These are phyloP conservation scores for Pseudochaenichthys georgianus DNA, from an alignment of 2,797 vertebrate genomes.

Conservation along the genomic window DNA sequence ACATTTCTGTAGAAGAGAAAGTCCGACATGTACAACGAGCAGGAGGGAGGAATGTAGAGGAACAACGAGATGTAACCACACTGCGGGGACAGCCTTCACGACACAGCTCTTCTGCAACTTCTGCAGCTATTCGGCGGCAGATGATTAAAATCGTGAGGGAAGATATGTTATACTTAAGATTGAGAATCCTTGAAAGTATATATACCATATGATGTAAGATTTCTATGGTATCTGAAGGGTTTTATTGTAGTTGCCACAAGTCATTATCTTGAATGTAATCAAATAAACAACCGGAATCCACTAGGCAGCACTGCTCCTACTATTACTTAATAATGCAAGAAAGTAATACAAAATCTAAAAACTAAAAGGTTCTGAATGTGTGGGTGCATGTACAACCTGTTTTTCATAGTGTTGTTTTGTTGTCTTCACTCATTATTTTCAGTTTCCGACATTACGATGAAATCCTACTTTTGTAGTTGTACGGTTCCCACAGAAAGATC, in stretches of 20 bases:
- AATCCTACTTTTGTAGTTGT: background rate
- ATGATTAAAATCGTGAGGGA: background rate
- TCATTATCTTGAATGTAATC: background rate
- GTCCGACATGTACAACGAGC: conserved; percentile 12
- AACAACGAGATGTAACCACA: background rate
- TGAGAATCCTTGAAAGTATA: too few species aligned
- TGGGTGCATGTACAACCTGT: background rate
- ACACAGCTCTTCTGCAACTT: background rate
- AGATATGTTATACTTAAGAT: background rate
- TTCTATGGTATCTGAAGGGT: background rate
- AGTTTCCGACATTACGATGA: too few species aligned
- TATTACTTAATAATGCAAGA: too few species aligned
- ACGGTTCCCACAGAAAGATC: background rate
- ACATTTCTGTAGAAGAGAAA: conserved; percentile 88
- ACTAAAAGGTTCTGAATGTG: background rate
- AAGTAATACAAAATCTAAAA: background rate
- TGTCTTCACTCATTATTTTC: background rate
- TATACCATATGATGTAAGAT: background rate
- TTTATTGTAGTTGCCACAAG: background rate
- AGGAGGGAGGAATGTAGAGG: conserved; percentile 1
- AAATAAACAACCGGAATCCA: too few species aligned
- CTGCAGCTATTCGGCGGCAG: background rate
- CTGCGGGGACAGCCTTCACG: background rate
- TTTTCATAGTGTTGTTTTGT: background rate
- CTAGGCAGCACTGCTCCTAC: too few species aligned